Evolutionary conservation across 64 coral and sea anemone genomes (phyloP), one percentile per base, ranked within the genome.

Genomic region (Acropora yongei): DNA sequence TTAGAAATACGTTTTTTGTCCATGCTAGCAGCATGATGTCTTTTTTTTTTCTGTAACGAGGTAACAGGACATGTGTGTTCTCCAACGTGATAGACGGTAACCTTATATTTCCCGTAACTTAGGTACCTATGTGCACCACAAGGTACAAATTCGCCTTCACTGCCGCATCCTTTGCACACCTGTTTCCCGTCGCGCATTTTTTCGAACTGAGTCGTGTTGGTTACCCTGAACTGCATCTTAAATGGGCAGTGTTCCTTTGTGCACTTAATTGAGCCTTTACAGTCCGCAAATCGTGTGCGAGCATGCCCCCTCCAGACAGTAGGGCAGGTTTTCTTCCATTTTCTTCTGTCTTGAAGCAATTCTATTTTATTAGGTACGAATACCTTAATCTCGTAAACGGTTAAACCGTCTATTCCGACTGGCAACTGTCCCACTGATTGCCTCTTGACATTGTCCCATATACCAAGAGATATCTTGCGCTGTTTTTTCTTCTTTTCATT

Each of bases 271-370:
- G 83, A 86, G 2, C 67, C 83, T 69, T 69, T 43, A 69, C 83
- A 86, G 41, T 86, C 42, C 44, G 83, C 65, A 86, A 41, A 86
- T 17, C 83, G 40, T 18, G 74, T 71, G 18, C 71, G 72, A 75
- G 41, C 53, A 77, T 51, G 71, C 8, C 72, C 68, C 16, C 51
- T 88, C 86, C 86, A 88, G 46, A 53, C 39, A 43, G 8, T 86
- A 46, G 65, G 65, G 41, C 60, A 86, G 14, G 30, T 49, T 69
- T 86, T 86, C 17, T 69, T 41, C 83, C 83, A 86, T 45, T 63
- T 63, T 71, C 83, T 68, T 44, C 83, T 65, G 67, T 71, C 83
- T 44, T 41, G 58, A 63, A 63, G 49, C 81, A 84, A 30, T 63
- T 43, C 12, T 16, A 45, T 41, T 60, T 57, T 84, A 63, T 40